A percentile compares a stretch with the other conserved stretches of the same genome.
phyloP scores from a whole-genome alignment of 2,113 vertebrate species.

The Odontesthes bonariensis region DNA sequence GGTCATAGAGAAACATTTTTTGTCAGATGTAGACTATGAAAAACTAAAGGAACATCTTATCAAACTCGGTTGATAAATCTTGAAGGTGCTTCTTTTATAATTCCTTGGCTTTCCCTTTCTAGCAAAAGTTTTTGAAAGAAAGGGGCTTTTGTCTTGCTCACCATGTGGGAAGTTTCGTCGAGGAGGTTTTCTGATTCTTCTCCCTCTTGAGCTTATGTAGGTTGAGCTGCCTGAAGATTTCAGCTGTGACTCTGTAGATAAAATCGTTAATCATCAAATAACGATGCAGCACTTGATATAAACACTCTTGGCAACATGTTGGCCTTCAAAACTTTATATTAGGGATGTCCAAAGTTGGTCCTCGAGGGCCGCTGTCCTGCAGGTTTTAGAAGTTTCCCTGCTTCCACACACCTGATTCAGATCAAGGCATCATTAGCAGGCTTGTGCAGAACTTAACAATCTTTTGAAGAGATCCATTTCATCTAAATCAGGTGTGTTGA shows the following conservation, averaged over 20 bases:
- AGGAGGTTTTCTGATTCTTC: slow-evolving; percentile 76
- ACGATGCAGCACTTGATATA: neutral
- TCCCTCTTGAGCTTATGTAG: slow-evolving; percentile 78
- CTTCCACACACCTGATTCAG: too few species aligned
- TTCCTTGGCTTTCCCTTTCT: neutral
- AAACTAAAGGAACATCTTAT: too few species aligned
- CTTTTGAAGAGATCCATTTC: too few species aligned
- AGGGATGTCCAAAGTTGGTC: too few species aligned
- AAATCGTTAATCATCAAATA: neutral
- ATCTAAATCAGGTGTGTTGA: too few species aligned
- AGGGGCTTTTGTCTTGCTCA: slow-evolving; percentile 42
- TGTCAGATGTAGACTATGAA: too few species aligned
- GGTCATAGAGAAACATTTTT: neutral
- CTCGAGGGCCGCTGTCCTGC: too few species aligned
- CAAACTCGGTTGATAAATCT: too few species aligned
- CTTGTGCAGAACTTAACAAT: too few species aligned
- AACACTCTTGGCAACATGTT: neutral
- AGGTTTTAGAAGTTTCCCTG: too few species aligned
- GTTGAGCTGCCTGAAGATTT: slow-evolving; percentile 61
- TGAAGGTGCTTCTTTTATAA: neutral
- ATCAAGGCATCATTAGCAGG: too few species aligned
- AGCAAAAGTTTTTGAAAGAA: neutral
- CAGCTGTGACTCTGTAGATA: slow-evolving; percentile 68
- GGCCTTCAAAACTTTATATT: neutral
- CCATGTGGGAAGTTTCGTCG: slow-evolving; percentile 65